These are phyloP conservation scores for Lepidostoma basale DNA, from an alignment of 1,140 invertebrate genomes.

Conservation along the genomic window DNA sequence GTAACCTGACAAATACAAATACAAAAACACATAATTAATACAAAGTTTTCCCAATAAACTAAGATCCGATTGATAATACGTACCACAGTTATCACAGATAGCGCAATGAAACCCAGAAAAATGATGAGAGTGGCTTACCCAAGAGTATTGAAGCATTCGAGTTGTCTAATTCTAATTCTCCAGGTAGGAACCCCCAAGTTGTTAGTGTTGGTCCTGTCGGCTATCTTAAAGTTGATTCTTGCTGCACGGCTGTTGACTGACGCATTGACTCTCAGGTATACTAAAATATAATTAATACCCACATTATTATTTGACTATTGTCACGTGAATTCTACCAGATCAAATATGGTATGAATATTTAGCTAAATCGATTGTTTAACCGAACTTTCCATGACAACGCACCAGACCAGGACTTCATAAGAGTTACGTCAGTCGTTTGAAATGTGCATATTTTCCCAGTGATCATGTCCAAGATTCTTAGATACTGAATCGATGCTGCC, in stretches of 20 bases:
- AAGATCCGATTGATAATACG: neutral
- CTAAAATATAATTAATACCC: slow-evolving; percentile 41
- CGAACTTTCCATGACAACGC: no score
- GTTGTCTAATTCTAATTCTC: slow-evolving; percentile 67
- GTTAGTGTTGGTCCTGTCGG: slow-evolving; percentile 52
- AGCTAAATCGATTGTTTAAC: no score
- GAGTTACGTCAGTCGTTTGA: no score
- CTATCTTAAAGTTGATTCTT: slow-evolving; percentile 57
- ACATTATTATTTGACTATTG: no score
- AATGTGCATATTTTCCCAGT: no score
- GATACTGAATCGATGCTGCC: no score
- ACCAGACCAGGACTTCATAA: no score
- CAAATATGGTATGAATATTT: no score
- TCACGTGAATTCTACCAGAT: no score
- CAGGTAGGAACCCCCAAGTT: slow-evolving; percentile 59
- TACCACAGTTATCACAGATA: neutral
- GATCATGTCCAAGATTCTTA: no score
- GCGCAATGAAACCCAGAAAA: neutral
- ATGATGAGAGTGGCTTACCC: slow-evolving; percentile 47
- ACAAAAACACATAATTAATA: neutral
- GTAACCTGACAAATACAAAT: neutral
- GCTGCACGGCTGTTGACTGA: slow-evolving; percentile 54
- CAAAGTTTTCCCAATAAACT: neutral
- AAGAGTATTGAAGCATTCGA: slow-evolving; percentile 63
- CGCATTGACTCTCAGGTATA: slow-evolving; percentile 58